Percentiles rank a stretch among this genome's conserved stretches.
Evolutionary conservation across 2,113 vertebrate species (phyloP).

Genomic region (Osmerus eperlanus): DNA sequence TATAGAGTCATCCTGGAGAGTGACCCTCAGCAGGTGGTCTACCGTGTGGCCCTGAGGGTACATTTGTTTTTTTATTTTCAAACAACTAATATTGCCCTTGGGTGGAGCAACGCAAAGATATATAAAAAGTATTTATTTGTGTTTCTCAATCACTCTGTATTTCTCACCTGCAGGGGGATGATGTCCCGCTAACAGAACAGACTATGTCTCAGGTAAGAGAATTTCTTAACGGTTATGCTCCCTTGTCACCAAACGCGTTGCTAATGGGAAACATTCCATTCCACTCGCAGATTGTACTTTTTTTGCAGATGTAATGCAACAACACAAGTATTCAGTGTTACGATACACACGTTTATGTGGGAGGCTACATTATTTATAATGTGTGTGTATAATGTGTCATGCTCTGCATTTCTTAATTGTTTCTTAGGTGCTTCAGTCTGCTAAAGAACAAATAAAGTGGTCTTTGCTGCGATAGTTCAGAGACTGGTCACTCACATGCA

Average conservation of each 20-base stretch:
- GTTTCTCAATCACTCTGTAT: not conserved
- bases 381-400: not conserved
- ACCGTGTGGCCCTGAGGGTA: slow-evolving; percentile 88
- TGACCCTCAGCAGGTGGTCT: slow-evolving; percentile 89
- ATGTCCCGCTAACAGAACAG: slow-evolving; percentile 90
- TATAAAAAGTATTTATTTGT: not conserved
- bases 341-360: no score
- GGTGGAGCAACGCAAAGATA: no score
- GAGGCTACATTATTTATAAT: no score
- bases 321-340: no score
- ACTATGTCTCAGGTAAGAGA: slow-evolving; percentile 84
- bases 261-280: no score
- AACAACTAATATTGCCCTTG: no score
- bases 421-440: slow-evolving; percentile 85
- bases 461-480: slow-evolving; percentile 83
- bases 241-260: no score
- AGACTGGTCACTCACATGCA: not conserved
- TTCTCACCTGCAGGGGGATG: slow-evolving; percentile 78
- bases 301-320: no score
- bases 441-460: slow-evolving; percentile 94
- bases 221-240: no score
- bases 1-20: slow-evolving; percentile 89
- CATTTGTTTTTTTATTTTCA: slow-evolving; percentile 27
- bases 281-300: no score
- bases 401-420: slow-evolving; percentile 3